phyloP scores from a whole-genome alignment of 2,888 invertebrate genomes.

The Drosophila anomalata region DNA sequence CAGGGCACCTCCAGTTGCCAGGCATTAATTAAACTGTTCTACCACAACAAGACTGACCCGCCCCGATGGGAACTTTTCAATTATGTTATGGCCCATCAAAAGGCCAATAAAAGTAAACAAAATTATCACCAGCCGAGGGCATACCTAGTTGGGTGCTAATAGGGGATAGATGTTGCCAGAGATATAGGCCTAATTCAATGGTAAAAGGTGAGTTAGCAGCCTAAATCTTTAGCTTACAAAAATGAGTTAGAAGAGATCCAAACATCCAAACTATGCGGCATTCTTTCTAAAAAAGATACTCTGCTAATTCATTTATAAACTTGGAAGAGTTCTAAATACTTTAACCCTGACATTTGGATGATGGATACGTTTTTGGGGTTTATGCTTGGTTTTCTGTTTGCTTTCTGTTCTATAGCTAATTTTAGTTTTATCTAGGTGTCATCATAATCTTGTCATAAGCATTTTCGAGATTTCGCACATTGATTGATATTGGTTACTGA shows the following conservation, averaged over 20 bases:
- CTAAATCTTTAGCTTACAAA: not conserved
- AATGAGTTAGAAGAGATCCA: not conserved
- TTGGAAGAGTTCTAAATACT: conserved; percentile 32
- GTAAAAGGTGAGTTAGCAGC: not conserved
- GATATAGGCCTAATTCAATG: conserved; percentile 15
- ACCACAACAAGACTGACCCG: conserved; percentile 48
- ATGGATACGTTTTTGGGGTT: conserved; percentile 45
- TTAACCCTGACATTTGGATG: conserved; percentile 44
- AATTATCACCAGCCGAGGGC: conserved; percentile 35
- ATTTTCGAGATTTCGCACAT: conserved; percentile 42
- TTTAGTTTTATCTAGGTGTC: conserved; percentile 47
- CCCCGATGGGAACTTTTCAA: conserved; percentile 49
- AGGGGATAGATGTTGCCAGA: conserved; percentile 17
- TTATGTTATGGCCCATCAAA: conserved; percentile 59
- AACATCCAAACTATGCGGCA: not conserved
- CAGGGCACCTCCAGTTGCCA: conserved; percentile 34
- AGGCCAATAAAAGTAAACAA: conserved; percentile 63
- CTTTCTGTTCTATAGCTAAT: conserved; percentile 17
- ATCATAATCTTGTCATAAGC: conserved; percentile 40
- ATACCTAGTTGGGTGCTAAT: conserved; percentile 29
- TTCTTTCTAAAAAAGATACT: not conserved
- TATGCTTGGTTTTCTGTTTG: conserved; percentile 11
- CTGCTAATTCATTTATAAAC: conserved; percentile 9
- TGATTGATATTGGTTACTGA: conserved; percentile 36
- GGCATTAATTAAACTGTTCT: conserved; percentile 77